Evolutionary conservation across 2,797 vertebrate genomes (phyloP).

Genomic region (Ficedula albicollis): DNA sequence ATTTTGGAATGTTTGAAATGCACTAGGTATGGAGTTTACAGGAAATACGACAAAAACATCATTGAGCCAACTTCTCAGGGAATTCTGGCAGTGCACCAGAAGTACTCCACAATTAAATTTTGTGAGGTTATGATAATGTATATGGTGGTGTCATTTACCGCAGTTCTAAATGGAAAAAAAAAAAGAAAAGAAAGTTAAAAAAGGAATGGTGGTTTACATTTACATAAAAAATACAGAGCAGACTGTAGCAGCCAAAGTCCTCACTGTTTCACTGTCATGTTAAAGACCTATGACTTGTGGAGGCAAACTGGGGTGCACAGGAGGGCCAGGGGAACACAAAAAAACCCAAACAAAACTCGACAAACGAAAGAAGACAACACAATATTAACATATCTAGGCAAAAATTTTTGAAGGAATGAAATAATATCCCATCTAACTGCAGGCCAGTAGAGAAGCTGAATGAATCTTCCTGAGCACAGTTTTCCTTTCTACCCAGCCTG

Average conservation of each 20-base stretch:
- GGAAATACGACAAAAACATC: background rate
- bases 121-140: background rate
- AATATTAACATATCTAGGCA: background rate
- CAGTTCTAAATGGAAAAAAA: background rate
- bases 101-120: background rate
- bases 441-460: background rate
- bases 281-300: background rate
- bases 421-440: background rate
- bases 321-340: background rate
- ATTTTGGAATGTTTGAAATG: background rate
- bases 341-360: background rate
- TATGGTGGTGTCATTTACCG: background rate
- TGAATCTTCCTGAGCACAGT: background rate
- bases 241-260: background rate
- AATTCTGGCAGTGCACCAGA: background rate
- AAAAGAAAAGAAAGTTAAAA: accelerated
- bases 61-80: background rate
- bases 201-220: background rate
- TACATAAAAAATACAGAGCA: background rate
- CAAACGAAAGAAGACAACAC: background rate
- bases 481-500: background rate
- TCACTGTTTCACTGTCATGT: background rate
- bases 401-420: background rate
- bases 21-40: background rate
- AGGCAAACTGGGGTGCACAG: background rate